Conservation (phyloP, 2,888 invertebrate genomes). For the Cosmia pyralina region DNA sequence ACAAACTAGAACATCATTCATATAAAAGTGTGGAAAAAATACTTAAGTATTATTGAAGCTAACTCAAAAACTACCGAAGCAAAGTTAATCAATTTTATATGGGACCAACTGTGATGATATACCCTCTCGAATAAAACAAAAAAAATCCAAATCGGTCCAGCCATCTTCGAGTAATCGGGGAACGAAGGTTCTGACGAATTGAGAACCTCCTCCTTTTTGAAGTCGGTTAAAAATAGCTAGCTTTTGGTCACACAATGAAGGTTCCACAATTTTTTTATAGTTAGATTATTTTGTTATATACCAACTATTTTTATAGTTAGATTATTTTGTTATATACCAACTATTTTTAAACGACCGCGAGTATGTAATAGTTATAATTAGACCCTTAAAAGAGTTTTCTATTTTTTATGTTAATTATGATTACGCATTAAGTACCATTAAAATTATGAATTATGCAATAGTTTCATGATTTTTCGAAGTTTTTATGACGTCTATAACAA, state of each 20-base stretch:
- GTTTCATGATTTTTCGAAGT: slow-evolving; percentile 16
- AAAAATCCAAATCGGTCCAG: too few relatives aligned
- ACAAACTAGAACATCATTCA: too few relatives aligned
- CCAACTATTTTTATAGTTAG: slow-evolving; percentile 9
- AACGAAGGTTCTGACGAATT: too few relatives aligned
- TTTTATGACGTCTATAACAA: slow-evolving; percentile 32
- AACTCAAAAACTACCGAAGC: too few relatives aligned
- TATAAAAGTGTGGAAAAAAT: too few relatives aligned
- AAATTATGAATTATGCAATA: slow-evolving; percentile 31
- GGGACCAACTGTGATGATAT: too few relatives aligned
- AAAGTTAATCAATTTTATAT: too few relatives aligned
- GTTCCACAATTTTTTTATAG: slow-evolving; percentile 6
- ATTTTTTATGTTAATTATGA: slow-evolving; percentile 19
- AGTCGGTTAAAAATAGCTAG: too few relatives aligned
- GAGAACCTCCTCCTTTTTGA: too few relatives aligned
- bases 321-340: slow-evolving; percentile 15
- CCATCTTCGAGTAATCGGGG: too few relatives aligned
- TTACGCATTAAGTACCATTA: slow-evolving; percentile 13
- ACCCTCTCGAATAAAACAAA: too few relatives aligned
- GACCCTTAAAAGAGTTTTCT: slow-evolving; percentile 37
- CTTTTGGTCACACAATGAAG: slow-evolving; percentile 27
- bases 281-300: slow-evolving; percentile 11
- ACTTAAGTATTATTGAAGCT: too few relatives aligned
- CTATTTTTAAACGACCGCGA: slow-evolving; percentile 39
- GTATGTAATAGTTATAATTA: slow-evolving; percentile 5